Percentiles rank a stretch among this genome's conserved stretches.
Evolutionary conservation across 1,140 invertebrate species (phyloP).

Genomic region (Kradibia gibbosae): DNA sequence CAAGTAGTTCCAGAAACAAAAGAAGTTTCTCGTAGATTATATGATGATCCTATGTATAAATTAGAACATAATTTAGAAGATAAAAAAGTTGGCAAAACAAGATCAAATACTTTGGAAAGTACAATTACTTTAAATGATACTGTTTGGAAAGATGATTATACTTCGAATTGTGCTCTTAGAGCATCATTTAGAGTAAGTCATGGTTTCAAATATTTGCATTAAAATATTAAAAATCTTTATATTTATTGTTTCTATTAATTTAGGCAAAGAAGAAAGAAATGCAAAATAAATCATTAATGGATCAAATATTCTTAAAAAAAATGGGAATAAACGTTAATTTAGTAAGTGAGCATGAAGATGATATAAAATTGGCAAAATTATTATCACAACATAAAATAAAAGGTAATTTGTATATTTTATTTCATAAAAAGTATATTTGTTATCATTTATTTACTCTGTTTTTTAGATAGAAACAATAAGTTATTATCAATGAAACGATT

Average conservation of each 20-base stretch:
- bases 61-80: constrained; percentile 93
- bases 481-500: constrained; percentile 59
- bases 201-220: not conserved
- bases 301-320: constrained; percentile 83
- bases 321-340: constrained; percentile 85
- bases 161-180: constrained; percentile 87
- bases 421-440: not conserved
- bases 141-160: constrained; percentile 92
- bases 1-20: constrained; percentile 94
- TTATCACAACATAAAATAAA: constrained; percentile 64
- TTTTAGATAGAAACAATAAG: constrained; percentile 56
- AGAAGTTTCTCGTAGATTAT: constrained; percentile 87
- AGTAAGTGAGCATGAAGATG: constrained; percentile 85
- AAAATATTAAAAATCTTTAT: not conserved
- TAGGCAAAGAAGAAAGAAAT: constrained; percentile 84
- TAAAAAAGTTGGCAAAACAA: constrained; percentile 79
- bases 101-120: constrained; percentile 81
- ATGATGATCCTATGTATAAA: constrained; percentile 97
- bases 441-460: constrained; percentile 23
- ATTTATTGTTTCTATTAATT: constrained; percentile 51
- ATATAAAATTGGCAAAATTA: constrained; percentile 84
- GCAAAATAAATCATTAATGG: constrained; percentile 78
- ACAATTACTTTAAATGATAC: constrained; percentile 85
- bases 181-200: constrained; percentile 85
- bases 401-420: constrained; percentile 19